Evolutionary conservation across 2,113 vertebrate genomes (phyloP).

Genomic region (Phyllopteryx taeniolatus): DNA sequence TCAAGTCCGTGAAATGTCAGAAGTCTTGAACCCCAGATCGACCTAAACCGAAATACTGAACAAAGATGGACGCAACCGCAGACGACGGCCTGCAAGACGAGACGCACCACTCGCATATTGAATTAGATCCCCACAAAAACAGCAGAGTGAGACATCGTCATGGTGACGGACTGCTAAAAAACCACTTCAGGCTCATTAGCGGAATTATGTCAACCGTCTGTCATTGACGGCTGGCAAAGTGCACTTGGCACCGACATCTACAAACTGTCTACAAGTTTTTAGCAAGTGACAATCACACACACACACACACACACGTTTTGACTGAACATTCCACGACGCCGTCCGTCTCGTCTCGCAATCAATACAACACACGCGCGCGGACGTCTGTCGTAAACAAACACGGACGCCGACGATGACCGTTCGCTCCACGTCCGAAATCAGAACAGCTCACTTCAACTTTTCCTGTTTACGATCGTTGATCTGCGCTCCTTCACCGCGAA

Average conservation of each 20-base stretch:
- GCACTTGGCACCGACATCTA: background rate
- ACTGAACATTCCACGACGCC: slow-evolving; percentile 7
- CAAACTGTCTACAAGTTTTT: background rate
- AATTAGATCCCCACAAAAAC: background rate
- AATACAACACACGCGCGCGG: slow-evolving; percentile 22
- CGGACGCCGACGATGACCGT: background rate
- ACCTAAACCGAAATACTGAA: background rate
- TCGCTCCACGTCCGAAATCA: background rate
- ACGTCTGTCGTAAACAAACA: background rate
- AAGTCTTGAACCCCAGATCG: background rate
- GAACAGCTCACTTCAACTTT: background rate
- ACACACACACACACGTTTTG: background rate
- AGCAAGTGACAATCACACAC: background rate
- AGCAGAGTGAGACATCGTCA: background rate
- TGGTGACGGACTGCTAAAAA: background rate
- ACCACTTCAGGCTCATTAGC: background rate
- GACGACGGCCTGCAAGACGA: background rate
- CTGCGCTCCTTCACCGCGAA: too few species aligned
- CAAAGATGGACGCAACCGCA: background rate
- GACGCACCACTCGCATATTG: background rate
- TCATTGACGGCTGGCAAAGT: background rate
- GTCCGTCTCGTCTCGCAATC: slow-evolving; percentile 42
- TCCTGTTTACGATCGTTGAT: background rate
- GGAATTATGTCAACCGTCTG: background rate
- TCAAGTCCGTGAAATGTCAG: background rate